Evolutionary conservation across 2,797 vertebrate genomes (phyloP), one percentile per base, ranked within the genome.

Genomic region (Acrossocheilus fasciatus): DNA sequence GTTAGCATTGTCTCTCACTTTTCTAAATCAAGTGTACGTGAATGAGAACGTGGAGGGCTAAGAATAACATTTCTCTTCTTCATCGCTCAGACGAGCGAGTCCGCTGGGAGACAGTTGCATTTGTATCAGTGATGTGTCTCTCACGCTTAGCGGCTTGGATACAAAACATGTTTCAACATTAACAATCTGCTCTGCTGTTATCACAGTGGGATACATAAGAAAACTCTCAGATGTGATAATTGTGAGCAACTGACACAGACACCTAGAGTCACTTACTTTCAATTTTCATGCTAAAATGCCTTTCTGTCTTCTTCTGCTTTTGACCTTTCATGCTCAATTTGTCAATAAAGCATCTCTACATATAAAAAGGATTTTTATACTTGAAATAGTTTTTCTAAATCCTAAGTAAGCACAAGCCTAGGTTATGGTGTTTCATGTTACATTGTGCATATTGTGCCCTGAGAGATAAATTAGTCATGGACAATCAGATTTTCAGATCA

Each of bases 1-100:
- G 72, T 69, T n/a, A 14, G 14, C 30, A 39, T 45, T 18, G 18
- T 80, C 45, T 80, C 69, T 20, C 8, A 72, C 11, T 43, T 77
- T 69, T 76, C 70, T 80, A 75, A 86, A 78, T 72, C n/a, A 41
- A 70, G 43, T 80, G 36, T 62, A 43, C 9, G 36, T 43, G 47
- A 77, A 80, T 12, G 14, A 74, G 87, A 62, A 70, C 6, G 17
- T 69, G 12, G 8, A 76, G 41, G 43, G 50, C 64, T 66, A 34
- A 84, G 69, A 88, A 88, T 75, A 88, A 79, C 47, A 47, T 82
- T 64, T 66, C 17, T 57, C 36, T 45, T 68, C 62, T 73, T 26
- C 17, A 30, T 12, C 15, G 2, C 62, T 41, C 20, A 39, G 34
- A 54, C 1, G 15, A 75, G 43, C 8, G 2, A 78, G 54, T 82